phyloP scores from a whole-genome alignment of 2,888 invertebrate species.

The Drosophila peninsularis region DNA sequence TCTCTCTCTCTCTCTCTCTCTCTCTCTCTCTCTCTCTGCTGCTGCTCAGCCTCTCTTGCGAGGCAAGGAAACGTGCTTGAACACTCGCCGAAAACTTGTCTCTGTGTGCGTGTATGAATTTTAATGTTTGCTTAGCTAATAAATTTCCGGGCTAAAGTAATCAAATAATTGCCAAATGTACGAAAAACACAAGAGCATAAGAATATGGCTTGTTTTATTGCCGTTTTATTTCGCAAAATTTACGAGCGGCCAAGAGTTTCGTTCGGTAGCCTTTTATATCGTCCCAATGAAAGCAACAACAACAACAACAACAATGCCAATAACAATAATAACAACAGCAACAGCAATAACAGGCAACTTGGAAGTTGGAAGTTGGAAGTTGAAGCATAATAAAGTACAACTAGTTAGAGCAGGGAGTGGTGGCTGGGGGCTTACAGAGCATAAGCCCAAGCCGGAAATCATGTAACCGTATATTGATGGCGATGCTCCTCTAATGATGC shows the following conservation, averaged over 20 bases:
- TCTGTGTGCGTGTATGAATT: slow-evolving; percentile 53
- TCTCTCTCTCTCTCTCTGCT: not conserved
- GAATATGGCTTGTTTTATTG: slow-evolving; percentile 74
- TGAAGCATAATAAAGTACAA: slow-evolving; percentile 67
- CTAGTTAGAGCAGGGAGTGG: slow-evolving; percentile 1
- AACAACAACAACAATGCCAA: slow-evolving; percentile 11
- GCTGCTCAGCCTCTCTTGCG: slow-evolving; percentile 5
- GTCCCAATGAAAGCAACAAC: slow-evolving; percentile 23
- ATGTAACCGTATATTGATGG: slow-evolving; percentile 57
- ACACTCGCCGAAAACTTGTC: slow-evolving; percentile 37
- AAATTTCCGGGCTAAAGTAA: slow-evolving; percentile 75
- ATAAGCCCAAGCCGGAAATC: slow-evolving; percentile 20
- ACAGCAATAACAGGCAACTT: slow-evolving; percentile 51
- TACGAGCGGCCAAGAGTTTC: slow-evolving; percentile 75
- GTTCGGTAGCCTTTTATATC: slow-evolving; percentile 57
- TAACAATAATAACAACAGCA: slow-evolving; percentile 22
- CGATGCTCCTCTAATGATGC: slow-evolving; percentile 51
- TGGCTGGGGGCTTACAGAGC: not conserved
- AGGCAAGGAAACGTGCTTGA: slow-evolving; percentile 50
- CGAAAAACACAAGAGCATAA: slow-evolving; percentile 65
- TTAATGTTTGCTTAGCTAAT: slow-evolving; percentile 75
- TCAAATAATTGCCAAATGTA: slow-evolving; percentile 78
- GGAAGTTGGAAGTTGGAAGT: slow-evolving; percentile 45
- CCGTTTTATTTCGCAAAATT: slow-evolving; percentile 76
- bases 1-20: slow-evolving; percentile 1